A percentile compares a stretch with the other conserved stretches of the same genome.
phyloP scores from a whole-genome alignment of 1,140 invertebrate species.

The Drosophila nigromelanica region DNA sequence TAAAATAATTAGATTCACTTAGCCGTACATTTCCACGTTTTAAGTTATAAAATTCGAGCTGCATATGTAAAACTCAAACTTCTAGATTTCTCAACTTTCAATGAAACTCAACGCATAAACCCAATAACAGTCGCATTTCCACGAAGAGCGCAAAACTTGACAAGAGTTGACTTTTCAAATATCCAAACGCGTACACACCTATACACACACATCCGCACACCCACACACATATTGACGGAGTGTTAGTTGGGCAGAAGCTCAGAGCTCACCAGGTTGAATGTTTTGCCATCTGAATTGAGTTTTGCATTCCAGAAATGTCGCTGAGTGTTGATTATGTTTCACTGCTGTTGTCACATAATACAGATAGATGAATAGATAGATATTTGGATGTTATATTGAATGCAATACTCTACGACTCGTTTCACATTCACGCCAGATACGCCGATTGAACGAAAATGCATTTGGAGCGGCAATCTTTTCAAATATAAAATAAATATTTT shows the following conservation, averaged over 20 bases:
- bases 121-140: background rate
- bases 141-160: constrained; percentile 30
- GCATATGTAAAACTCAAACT: background rate
- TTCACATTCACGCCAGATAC: constrained; percentile 35
- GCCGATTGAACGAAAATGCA: constrained; percentile 76
- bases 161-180: constrained; percentile 50
- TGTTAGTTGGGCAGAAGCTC: constrained; percentile 10
- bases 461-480: constrained; percentile 66
- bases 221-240: background rate
- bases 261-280: constrained; percentile 61
- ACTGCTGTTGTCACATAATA: constrained; percentile 55
- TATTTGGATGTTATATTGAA: constrained; percentile 35
- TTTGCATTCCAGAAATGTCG: constrained; percentile 47
- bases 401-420: constrained; percentile 1
- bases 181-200: constrained; percentile 7
- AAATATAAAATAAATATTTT: constrained; percentile 50
- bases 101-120: constrained; percentile 22
- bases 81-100: background rate
- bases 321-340: constrained; percentile 55
- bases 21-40: too few species aligned
- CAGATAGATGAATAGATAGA: constrained; percentile 22
- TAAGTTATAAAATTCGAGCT: too few species aligned
- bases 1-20: too few species aligned
- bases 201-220: constrained; percentile 1
- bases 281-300: constrained; percentile 73